phyloP scores from a whole-genome alignment of 2,797 vertebrate species.

The Anisognathus igniventris region DNA sequence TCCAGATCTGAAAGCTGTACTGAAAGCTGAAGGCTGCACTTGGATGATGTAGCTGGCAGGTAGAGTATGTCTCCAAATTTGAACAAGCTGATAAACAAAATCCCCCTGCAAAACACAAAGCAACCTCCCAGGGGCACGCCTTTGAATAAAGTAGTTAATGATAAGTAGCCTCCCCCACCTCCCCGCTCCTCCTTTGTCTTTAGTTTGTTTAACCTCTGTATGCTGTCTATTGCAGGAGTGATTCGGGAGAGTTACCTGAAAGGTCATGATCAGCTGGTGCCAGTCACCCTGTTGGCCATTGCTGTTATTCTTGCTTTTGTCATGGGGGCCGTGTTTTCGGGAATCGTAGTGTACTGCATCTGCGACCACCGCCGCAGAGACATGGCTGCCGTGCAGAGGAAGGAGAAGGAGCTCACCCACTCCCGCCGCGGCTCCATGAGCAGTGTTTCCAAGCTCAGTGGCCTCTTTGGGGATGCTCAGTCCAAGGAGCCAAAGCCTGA shows the following conservation, averaged over 20 bases:
- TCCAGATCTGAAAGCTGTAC: background rate
- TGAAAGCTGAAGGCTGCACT: background rate
- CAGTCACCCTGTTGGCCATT: conserved; percentile 92
- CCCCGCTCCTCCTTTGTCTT: accelerated
- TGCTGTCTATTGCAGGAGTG: conserved; percentile 87
- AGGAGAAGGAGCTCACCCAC: conserved; percentile 82
- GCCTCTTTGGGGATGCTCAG: conserved; percentile 89
- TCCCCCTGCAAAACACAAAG: background rate
- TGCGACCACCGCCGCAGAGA: conserved; percentile 93
- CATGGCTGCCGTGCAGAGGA: conserved; percentile 81
- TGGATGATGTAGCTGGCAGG: background rate
- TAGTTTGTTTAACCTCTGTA: conserved; percentile 40
- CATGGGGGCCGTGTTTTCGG: conserved; percentile 96
- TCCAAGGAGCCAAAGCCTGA: conserved; percentile 93
- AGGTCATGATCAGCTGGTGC: conserved; percentile 94
- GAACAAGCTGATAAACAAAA: background rate
- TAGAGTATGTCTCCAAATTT: background rate
- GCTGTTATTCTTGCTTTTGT: conserved; percentile 96
- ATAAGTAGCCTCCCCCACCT: background rate
- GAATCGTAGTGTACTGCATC: conserved; percentile 94
- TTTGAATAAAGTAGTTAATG: background rate
- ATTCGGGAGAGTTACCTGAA: conserved; percentile 98
- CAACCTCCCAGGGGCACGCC: background rate
- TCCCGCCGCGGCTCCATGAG: conserved; percentile 93
- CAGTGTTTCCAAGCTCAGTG: conserved; percentile 95